Conservation (phyloP, 2,888 invertebrate species). For the Synanthedon vespiformis region DNA sequence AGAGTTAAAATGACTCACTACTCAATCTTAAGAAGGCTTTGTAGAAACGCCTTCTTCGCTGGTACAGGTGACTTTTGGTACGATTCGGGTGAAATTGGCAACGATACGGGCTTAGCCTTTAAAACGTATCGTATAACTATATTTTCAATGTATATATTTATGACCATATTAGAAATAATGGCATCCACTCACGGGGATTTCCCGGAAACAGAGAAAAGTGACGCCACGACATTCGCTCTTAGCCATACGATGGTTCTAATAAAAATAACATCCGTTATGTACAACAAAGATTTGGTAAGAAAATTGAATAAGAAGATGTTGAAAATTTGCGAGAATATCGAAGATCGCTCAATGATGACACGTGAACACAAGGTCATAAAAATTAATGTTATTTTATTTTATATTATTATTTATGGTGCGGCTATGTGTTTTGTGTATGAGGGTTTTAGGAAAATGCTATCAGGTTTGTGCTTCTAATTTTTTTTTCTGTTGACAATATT, state of each 20-base stretch:
- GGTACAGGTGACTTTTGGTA: slow-evolving; percentile 59
- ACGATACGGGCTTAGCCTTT: slow-evolving; percentile 36
- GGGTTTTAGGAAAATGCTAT: slow-evolving; percentile 37
- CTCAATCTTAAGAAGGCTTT: slow-evolving; percentile 33
- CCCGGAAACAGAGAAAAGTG: slow-evolving; percentile 49
- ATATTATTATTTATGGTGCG: slow-evolving; percentile 32
- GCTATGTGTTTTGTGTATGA: slow-evolving; percentile 39
- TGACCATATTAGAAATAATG: slow-evolving; percentile 51
- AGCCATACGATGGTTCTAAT: slow-evolving; percentile 50
- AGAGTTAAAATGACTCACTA: slow-evolving; percentile 39
- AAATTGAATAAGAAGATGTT: slow-evolving; percentile 37
- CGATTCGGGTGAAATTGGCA: slow-evolving; percentile 28
- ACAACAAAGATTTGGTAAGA: slow-evolving; percentile 34
- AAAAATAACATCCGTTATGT: slow-evolving; percentile 39
- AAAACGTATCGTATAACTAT: slow-evolving; percentile 23
- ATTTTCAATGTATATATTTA: slow-evolving; percentile 30
- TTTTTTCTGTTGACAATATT: no score
- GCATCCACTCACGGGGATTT: slow-evolving; percentile 40
- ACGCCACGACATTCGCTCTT: slow-evolving; percentile 44
- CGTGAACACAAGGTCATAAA: slow-evolving; percentile 42
- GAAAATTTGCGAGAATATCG: slow-evolving; percentile 33
- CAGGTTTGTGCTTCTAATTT: slow-evolving; percentile 17
- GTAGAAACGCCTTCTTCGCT: slow-evolving; percentile 32
- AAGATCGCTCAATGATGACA: slow-evolving; percentile 28
- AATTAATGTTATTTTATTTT: slow-evolving; percentile 40